These are phyloP conservation scores for Muscicapa adusta DNA, from an alignment of 2,113 vertebrate genomes.

Conservation along the genomic window DNA sequence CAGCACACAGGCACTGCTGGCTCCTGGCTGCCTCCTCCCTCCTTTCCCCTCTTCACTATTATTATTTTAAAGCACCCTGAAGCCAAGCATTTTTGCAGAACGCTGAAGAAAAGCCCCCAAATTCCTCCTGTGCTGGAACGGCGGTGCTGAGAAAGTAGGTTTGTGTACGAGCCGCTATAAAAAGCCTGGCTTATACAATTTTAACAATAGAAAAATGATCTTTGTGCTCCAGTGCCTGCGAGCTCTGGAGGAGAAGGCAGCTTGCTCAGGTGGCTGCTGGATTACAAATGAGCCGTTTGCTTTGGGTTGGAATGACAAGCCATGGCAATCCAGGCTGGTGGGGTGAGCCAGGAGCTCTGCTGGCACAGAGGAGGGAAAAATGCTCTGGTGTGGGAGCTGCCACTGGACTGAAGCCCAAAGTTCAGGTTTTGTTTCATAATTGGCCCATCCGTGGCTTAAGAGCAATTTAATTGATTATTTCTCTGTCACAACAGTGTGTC, in stretches of 20 bases:
- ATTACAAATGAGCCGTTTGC: slow-evolving; percentile 83
- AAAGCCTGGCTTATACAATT: slow-evolving; percentile 70
- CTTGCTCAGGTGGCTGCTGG: slow-evolving; percentile 81
- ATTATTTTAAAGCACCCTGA: slow-evolving; percentile 44
- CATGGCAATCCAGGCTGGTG: slow-evolving; percentile 73
- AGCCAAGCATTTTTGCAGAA: slow-evolving; percentile 50
- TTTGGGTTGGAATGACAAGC: slow-evolving; percentile 84
- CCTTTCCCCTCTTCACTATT: not conserved
- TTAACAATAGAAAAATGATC: slow-evolving; percentile 78
- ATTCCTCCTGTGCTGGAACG: not conserved
- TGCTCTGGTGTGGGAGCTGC: not conserved
- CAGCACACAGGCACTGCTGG: not conserved
- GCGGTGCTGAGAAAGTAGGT: slow-evolving; percentile 30
- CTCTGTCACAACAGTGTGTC: slow-evolving; percentile 71
- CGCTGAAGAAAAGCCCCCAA: not conserved
- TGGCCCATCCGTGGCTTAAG: slow-evolving; percentile 77
- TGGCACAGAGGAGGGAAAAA: not conserved
- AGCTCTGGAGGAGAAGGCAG: slow-evolving; percentile 57
- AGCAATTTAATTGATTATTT: slow-evolving; percentile 79
- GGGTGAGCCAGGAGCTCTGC: slow-evolving; percentile 37
- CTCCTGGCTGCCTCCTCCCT: not conserved
- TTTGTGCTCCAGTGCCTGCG: slow-evolving; percentile 71
- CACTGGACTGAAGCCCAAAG: slow-evolving; percentile 57
- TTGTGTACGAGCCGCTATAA: slow-evolving; percentile 66
- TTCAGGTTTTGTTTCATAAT: slow-evolving; percentile 78